Evolutionary conservation across 2,113 vertebrate species (phyloP), one percentile per base, ranked within the genome.

Genomic region (Dendrocopos noguchii): DNA sequence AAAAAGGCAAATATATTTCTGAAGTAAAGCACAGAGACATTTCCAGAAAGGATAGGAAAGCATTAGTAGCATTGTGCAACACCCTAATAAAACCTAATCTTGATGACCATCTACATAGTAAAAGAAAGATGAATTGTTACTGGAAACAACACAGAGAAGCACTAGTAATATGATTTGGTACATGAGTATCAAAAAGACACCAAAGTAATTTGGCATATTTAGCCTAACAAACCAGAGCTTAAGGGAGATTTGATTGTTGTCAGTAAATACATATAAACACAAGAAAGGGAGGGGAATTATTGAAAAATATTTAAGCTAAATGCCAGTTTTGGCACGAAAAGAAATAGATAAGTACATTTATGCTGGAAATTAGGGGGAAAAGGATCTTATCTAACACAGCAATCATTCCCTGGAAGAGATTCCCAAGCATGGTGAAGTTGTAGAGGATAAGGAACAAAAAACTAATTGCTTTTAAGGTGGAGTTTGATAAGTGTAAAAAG

Each of bases 381-480:
- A 36, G 12, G 14, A 65, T 87, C 47, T 77, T 93, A 94, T 94
- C 88, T 88, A 80, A 12, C 33, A 16, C 12, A 88, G 10, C 7
- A 88, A 36, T 88, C 88, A 75, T 60, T 64, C 82, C 65, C 76
- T 91, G 87, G 68, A 94, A 90, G 31, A 85, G 6, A 6, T 91
- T 94, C 42, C 60, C 76, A 88, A 80, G 72, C 56, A 83, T 14
- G 15, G 46, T 71, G 77, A 80, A 28, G 19, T 24, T 71, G 46
- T 80, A 77, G 52, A 46, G 27, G 52, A 33, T 77, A 36, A 88
- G 60, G 31, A 95, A 93, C 60, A 89, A 90, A 84, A 93, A 77
- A 1, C 56, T 93, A 80, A 90, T 88, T 95, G 36, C 47, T 91
- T 94, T 90, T 60, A 93, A 93, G 75, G 84, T 87, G 76, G 67